phyloP scores from a whole-genome alignment of 2,888 invertebrate species.

The Argyresthia goedartella region DNA sequence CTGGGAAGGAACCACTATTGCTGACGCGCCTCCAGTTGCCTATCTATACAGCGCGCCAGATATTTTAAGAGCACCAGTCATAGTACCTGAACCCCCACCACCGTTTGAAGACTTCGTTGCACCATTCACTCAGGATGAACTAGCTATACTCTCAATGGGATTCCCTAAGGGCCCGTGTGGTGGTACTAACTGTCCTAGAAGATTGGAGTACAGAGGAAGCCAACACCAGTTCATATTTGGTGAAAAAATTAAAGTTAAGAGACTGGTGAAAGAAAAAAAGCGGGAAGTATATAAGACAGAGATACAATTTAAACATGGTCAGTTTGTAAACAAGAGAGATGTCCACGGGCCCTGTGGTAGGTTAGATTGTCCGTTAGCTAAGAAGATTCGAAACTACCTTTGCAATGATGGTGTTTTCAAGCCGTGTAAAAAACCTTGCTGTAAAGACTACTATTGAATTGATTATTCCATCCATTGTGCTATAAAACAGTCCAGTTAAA shows the following conservation, averaged over 20 bases:
- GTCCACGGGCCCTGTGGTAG: slow-evolving; percentile 61
- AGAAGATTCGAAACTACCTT: slow-evolving; percentile 44
- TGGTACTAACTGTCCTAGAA: slow-evolving; percentile 55
- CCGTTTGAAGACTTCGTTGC: slow-evolving; percentile 51
- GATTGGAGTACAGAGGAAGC: slow-evolving; percentile 58
- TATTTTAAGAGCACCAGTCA: slow-evolving; percentile 46
- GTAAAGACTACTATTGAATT: slow-evolving; percentile 27
- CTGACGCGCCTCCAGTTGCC: slow-evolving; percentile 48
- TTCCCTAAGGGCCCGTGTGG: slow-evolving; percentile 64
- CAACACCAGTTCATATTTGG: slow-evolving; percentile 58
- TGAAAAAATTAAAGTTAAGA: slow-evolving; percentile 43
- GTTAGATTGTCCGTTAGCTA: slow-evolving; percentile 57
- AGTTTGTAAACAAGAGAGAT: slow-evolving; percentile 57
- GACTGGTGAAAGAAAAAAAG: no score
- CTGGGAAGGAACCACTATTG: slow-evolving; percentile 57
- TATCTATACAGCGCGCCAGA: slow-evolving; percentile 58
- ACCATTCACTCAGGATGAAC: slow-evolving; percentile 47
- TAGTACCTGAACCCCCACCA: slow-evolving; percentile 31
- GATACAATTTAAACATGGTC: slow-evolving; percentile 39
- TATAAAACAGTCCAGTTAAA: no score
- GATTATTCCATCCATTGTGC: neutral
- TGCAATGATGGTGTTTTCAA: slow-evolving; percentile 54
- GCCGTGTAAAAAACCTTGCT: slow-evolving; percentile 19
- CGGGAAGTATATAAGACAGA: no score
- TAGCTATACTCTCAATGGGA: slow-evolving; percentile 59